Base-by-base conservation (phyloP, 92 coral and sea anemone species). In the Porites evermanni region DNA sequence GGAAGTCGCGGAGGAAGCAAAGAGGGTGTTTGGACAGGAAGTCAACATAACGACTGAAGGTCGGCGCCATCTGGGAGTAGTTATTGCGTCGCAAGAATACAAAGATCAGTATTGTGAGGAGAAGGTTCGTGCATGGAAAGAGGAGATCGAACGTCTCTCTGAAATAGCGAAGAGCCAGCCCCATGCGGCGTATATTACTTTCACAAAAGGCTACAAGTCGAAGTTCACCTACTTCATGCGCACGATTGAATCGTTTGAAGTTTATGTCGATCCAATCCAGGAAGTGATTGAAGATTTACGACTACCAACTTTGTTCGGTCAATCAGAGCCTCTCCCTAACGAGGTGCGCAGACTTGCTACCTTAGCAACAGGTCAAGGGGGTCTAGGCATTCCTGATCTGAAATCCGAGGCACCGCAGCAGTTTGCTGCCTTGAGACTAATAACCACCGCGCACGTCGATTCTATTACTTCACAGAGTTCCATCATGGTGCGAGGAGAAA, bases 201-300 rank as follows among this genome's bases (percentile, higher is more conserved):
- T 83, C 74, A 71, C 68, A 50, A 83, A 82, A 52, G 87, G 87
- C n/a, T 70, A 70, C 29, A 82, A 70, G 44, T 78, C 70, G n/a
- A 78, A 78, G 70, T 78, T 78, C 59, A 67, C 79, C 60, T 81
- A 67, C 63, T 88, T 66, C 83, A 88, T 82, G 91, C 88, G 91
- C 26, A 82, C 91, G 56, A 82, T 88, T 6, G 79, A 67, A 20
- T 88, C 91, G 12, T 88, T 82, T 67, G 88, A 88, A 75, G 91
- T 75, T 51, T 86, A 78, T 70, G n/a, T n/a, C 24, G 86, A 79
- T 23, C 86, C 86, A 19, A 79, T 86, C 29, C 79, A 86, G 58
- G n/a, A n/a, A n/a, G n/a, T n/a, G n/a, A n/a, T n/a, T n/a, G n/a
- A n/a, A n/a, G n/a, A n/a, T n/a, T n/a, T 53, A 53, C 58, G 7